Conservation (phyloP, 2,113 vertebrate species). For the Orycteropus afer region DNA sequence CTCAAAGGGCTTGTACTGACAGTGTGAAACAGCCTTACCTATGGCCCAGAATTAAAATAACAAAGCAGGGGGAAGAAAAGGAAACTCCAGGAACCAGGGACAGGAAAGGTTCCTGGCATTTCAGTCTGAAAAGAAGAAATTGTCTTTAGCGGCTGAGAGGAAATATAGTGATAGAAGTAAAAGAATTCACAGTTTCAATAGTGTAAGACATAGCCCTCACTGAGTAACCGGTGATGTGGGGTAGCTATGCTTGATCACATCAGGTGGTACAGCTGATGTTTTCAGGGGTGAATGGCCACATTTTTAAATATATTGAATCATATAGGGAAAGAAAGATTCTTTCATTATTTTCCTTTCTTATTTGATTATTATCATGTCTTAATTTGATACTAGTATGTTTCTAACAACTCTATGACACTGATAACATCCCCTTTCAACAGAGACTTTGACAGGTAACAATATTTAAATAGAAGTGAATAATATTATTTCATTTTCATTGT, state of each 20-base stretch:
- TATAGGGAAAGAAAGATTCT: background rate
- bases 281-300: background rate
- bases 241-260: accelerated
- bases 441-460: background rate
- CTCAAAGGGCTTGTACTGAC: background rate
- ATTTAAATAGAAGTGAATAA: constrained; percentile 35
- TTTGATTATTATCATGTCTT: constrained; percentile 10
- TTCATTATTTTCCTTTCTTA: background rate
- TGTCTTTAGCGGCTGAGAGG: background rate
- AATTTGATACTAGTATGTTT: constrained; percentile 36
- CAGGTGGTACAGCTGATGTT: too few species aligned
- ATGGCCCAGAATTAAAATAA: background rate
- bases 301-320: constrained; percentile 1
- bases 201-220: accelerated
- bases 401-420: background rate
- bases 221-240: background rate
- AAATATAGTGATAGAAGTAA: background rate
- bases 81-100: background rate
- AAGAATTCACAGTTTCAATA: background rate
- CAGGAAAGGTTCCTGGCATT: background rate
- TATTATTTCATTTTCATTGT: background rate
- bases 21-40: background rate
- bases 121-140: background rate
- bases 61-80: background rate
- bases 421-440: constrained; percentile 3